Conservation (phyloP, 2,888 invertebrate genomes). For the Aproaerema taeniolella region DNA sequence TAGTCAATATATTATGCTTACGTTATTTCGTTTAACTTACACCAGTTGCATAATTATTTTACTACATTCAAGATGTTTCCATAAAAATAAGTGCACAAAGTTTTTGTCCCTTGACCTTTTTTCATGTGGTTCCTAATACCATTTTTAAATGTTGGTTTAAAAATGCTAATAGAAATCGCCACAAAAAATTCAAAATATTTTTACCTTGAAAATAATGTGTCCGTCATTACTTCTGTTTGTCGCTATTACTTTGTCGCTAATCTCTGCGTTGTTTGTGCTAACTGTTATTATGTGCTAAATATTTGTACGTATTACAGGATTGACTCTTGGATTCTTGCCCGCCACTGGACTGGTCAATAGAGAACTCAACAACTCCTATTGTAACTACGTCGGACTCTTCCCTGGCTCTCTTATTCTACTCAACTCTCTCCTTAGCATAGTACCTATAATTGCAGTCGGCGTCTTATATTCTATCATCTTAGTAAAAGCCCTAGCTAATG, state of each 20-base stretch:
- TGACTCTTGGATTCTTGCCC: constrained; percentile 78
- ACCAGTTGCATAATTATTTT: too few species aligned
- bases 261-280: neutral
- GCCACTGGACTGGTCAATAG: constrained; percentile 73
- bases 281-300: neutral
- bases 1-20: too few species aligned
- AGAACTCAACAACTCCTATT: constrained; percentile 43
- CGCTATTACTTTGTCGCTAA: neutral
- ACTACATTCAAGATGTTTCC: too few species aligned
- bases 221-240: neutral
- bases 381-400: constrained; percentile 77
- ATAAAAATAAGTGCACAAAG: too few species aligned
- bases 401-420: constrained; percentile 74
- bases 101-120: too few species aligned
- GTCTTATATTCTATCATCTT: constrained; percentile 78
- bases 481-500: constrained; percentile 72
- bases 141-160: too few species aligned
- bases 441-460: constrained; percentile 63
- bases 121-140: too few species aligned
- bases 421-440: constrained; percentile 72
- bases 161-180: too few species aligned
- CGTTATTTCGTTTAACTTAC: too few species aligned
- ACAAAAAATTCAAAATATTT: too few species aligned
- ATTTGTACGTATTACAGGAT: constrained; percentile 48
- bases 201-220: constrained; percentile 1